Percentiles rank a stretch among this genome's conserved stretches.
Conservation (phyloP, 2,797 vertebrate species). For the Anabacerthia variegaticeps region DNA sequence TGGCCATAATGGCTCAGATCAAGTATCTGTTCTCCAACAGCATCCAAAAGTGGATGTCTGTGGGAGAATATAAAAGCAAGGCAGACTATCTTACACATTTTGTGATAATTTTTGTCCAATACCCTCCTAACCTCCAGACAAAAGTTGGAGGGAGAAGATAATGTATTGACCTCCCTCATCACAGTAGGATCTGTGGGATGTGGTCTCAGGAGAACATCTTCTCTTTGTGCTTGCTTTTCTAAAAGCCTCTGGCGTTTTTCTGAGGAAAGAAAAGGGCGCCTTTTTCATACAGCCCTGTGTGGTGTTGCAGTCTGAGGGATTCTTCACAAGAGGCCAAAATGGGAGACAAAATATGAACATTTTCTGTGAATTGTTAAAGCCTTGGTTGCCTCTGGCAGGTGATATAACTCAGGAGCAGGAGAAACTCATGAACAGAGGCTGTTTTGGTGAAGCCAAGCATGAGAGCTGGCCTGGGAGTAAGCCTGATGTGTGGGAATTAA, state of each 20-base stretch:
- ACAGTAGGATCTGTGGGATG: fast-evolving
- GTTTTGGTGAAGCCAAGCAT: not conserved
- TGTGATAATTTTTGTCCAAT: not conserved
- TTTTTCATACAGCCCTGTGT: not conserved
- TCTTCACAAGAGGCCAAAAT: not conserved
- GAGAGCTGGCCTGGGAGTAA: not conserved
- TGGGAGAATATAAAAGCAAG: not conserved
- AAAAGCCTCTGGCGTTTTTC: not conserved
- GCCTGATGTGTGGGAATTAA: not conserved
- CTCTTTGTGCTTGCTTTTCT: not conserved
- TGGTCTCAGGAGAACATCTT: not conserved
- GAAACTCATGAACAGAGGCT: not conserved
- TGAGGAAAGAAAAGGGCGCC: not conserved
- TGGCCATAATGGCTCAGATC: not conserved
- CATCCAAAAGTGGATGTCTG: not conserved
- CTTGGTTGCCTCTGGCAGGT: not conserved
- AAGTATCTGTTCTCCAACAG: not conserved
- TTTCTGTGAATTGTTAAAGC: not conserved
- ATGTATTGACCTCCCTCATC: not conserved
- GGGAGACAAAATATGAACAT: not conserved
- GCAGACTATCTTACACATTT: not conserved
- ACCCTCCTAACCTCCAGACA: not conserved
- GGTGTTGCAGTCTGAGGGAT: not conserved
- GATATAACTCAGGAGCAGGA: not conserved
- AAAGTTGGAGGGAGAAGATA: not conserved